phyloP scores from a whole-genome alignment of 2,888 invertebrate species.

The Ochropacha duplaris region DNA sequence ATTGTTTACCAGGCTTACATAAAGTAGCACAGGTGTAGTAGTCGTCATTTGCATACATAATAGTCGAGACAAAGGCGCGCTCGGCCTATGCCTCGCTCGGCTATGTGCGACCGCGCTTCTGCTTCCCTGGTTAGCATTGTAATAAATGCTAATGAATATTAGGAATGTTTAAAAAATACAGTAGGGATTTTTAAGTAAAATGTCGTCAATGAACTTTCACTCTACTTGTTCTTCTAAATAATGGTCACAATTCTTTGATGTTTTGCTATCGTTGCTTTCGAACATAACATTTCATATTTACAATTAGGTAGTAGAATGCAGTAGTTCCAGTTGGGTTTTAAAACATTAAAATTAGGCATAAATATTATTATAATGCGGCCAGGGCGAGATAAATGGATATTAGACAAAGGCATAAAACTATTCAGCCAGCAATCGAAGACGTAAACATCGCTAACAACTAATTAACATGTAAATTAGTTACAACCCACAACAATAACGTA shows the following conservation, averaged over 20 bases:
- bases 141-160: constrained; percentile 72
- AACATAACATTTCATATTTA: background rate
- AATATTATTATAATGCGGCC: no score
- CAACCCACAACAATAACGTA: constrained; percentile 74
- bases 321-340: no score
- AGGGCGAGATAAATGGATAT: constrained; percentile 19
- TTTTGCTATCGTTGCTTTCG: constrained; percentile 5
- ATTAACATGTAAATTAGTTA: constrained; percentile 81
- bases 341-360: no score
- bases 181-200: constrained; percentile 44
- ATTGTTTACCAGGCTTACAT: constrained; percentile 70
- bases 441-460: constrained; percentile 61
- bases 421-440: constrained; percentile 35
- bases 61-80: constrained; percentile 72
- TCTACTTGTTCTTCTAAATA: constrained; percentile 10
- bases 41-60: constrained; percentile 67
- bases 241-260: constrained; percentile 8
- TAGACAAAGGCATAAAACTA: constrained; percentile 36
- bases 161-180: constrained; percentile 51
- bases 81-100: constrained; percentile 35
- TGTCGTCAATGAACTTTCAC: constrained; percentile 14
- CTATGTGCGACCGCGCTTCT: constrained; percentile 60
- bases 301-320: no score
- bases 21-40: constrained; percentile 68
- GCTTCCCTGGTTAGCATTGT: constrained; percentile 68